phyloP scores from a whole-genome alignment of 2,888 invertebrate genomes.

The Sipunculus nudus region DNA sequence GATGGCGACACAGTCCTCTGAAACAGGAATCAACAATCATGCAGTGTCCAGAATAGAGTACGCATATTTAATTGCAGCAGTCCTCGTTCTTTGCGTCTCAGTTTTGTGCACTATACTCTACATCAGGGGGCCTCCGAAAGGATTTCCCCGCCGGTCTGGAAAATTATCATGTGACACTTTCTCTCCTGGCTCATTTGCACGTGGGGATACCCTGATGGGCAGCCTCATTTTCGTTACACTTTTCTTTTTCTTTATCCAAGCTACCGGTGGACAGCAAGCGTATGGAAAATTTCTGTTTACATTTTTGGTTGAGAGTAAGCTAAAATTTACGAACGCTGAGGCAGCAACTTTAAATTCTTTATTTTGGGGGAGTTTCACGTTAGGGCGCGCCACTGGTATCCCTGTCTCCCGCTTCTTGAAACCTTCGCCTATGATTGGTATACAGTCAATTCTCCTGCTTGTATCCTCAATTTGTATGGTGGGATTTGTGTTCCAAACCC shows the following conservation, averaged over 20 bases:
- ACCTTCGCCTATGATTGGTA: conserved; percentile 38
- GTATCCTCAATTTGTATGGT: conserved; percentile 35
- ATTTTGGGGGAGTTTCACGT: conserved; percentile 48
- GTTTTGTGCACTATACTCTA: too few relatives aligned
- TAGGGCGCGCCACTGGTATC: conserved; percentile 43
- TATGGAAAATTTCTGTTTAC: conserved; percentile 48
- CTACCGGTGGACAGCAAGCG: conserved; percentile 46
- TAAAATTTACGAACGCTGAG: conserved; percentile 38
- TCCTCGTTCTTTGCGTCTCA: too few relatives aligned
- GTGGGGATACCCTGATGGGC: conserved; percentile 41
- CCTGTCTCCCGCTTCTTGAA: conserved; percentile 42
- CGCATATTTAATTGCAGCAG: not conserved
- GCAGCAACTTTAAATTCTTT: conserved; percentile 45
- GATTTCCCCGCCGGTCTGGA: too few relatives aligned
- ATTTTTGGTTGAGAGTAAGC: conserved; percentile 45
- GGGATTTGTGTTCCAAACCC: conserved; percentile 37
- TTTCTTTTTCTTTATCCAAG: conserved; percentile 45
- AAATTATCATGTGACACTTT: conserved; percentile 27
- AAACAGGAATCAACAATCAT: not conserved
- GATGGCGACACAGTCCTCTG: too few relatives aligned
- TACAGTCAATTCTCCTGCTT: conserved; percentile 40
- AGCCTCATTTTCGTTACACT: conserved; percentile 36
- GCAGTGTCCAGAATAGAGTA: not conserved
- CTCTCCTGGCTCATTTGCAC: conserved; percentile 42
- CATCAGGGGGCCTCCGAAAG: too few relatives aligned